Percentiles rank a stretch among this genome's conserved stretches.
These are phyloP conservation scores for Pherbina coryleti DNA, from an alignment of 2,888 invertebrate species.

Conservation along the genomic window DNA sequence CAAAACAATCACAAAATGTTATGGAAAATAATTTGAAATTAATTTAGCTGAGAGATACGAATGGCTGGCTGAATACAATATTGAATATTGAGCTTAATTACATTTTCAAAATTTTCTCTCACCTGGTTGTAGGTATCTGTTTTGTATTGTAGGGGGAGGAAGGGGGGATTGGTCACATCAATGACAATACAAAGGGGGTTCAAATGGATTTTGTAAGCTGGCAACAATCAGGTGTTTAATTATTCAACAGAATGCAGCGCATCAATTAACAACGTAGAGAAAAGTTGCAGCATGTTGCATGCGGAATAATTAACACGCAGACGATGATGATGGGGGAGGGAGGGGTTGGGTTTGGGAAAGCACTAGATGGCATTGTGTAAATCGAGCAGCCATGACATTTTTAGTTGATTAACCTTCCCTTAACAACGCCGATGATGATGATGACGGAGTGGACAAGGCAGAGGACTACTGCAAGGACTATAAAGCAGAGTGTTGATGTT, in stretches of 20 bases:
- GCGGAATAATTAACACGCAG: background rate
- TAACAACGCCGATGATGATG: background rate
- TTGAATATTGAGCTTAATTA: slow-evolving; percentile 26
- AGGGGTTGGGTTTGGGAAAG: background rate
- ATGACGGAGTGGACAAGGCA: background rate
- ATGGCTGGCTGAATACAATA: background rate
- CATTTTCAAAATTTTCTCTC: slow-evolving; percentile 41
- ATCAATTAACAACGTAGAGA: slow-evolving; percentile 35
- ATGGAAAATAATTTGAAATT: slow-evolving; percentile 50
- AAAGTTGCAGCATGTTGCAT: background rate
- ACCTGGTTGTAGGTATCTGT: background rate
- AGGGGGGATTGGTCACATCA: background rate
- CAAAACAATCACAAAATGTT: background rate
- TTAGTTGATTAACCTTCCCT: slow-evolving; percentile 24
- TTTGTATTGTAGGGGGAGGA: background rate
- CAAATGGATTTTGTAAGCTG: slow-evolving; percentile 54
- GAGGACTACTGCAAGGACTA: background rate
- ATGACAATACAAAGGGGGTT: slow-evolving; percentile 34
- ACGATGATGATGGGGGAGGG: background rate
- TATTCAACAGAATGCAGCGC: slow-evolving; percentile 52
- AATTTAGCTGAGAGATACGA: slow-evolving; percentile 52
- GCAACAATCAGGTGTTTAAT: slow-evolving; percentile 47
- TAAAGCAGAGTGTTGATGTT: background rate
- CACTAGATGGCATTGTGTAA: slow-evolving; percentile 13
- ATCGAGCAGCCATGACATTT: slow-evolving; percentile 21